Base-by-base conservation (phyloP, 64 coral and sea anemone genomes). In the Actinia equina region DNA sequence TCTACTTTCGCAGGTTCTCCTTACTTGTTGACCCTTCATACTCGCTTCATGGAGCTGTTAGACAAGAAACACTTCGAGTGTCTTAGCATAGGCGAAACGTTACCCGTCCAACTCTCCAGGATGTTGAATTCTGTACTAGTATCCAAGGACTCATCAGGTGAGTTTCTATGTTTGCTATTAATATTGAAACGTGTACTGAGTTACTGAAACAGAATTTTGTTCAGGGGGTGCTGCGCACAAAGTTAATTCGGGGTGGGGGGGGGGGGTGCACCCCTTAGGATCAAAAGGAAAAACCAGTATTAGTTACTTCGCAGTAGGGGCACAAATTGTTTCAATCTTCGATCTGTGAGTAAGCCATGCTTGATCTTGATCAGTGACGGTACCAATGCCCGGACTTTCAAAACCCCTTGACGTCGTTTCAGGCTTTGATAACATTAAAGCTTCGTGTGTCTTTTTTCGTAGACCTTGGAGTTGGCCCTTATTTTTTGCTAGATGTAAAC, bases 21-120 rank as follows among this genome's bases (percentile, higher is more conserved):
- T 19, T 96, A 93, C 41, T n/a, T 96, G 62, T 30, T 80, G 2
- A 65, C 83, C 83, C 91, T 93, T 59, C 94, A 96, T 52, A 51
- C 84, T 57, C 70, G 77, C 42, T 96, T 96, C 43, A 77, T 96
- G 11, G 16, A 74, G 37, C 86, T 96, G 74, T 84, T 96, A 17
- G 20, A 89, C 5, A 85, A 41, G 11, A 53, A 84, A 7, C 79
- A 90, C 22, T 55, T 90, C 2, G 79, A 83, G 19, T 90, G 92
- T 81, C 83, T 96, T 18, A 96, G 94, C 65, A 89, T 93, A 55
- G 94, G 94, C 12, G 94, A 96, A 69, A 96, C 91, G 0, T 57
- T 93, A 45, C 94, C 94, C 9, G 64, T 96, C 83, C 71, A 96
- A 80, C 60, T 96, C 4, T 93, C 94, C 3, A 93, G 94, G 94